Percentiles rank a stretch among this genome's conserved stretches.
Conservation (phyloP, 1,140 invertebrate species). For the Heliconius melpomene region DNA sequence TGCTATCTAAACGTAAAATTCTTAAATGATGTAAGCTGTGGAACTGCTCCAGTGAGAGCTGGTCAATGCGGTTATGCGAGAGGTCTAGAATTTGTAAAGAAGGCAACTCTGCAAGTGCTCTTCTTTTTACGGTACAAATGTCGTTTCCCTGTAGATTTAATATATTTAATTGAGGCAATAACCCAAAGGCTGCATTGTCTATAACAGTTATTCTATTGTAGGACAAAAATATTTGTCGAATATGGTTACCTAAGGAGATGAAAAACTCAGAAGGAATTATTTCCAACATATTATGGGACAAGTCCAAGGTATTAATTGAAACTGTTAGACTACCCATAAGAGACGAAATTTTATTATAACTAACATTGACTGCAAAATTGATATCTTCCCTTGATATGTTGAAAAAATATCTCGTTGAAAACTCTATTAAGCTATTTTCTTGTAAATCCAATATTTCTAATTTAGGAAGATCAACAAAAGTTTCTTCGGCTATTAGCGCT, state of each 20-base stretch:
- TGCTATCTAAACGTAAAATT: conserved; percentile 86
- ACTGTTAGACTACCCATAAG: conserved; percentile 82
- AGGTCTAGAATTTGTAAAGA: conserved; percentile 58
- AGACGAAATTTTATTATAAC: conserved; percentile 83
- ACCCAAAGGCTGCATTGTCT: conserved; percentile 85
- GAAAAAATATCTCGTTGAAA: conserved; percentile 84
- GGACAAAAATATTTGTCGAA: conserved; percentile 84
- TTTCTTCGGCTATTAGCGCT: conserved; percentile 79
- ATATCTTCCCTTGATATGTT: conserved; percentile 82
- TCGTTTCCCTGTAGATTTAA: conserved; percentile 87
- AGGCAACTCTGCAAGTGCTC: conserved; percentile 50
- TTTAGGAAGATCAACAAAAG: conserved; percentile 84
- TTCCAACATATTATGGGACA: conserved; percentile 84
- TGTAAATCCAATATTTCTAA: conserved; percentile 87
- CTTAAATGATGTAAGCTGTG: conserved; percentile 87
- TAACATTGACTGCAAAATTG: conserved; percentile 84
- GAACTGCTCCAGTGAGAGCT: conserved; percentile 86
- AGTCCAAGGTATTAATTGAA: conserved; percentile 84
- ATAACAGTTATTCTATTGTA: conserved; percentile 86
- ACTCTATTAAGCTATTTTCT: conserved; percentile 83
- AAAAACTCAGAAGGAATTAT: conserved; percentile 83
- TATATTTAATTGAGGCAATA: conserved; percentile 84
- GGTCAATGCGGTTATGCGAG: conserved; percentile 74
- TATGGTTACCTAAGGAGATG: conserved; percentile 79
- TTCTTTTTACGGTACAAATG: conserved; percentile 81